A percentile compares a stretch with the other conserved stretches of the same genome.
These are phyloP conservation scores for Ecliptopera silaceata DNA, from an alignment of 2,888 invertebrate genomes.

Conservation along the genomic window DNA sequence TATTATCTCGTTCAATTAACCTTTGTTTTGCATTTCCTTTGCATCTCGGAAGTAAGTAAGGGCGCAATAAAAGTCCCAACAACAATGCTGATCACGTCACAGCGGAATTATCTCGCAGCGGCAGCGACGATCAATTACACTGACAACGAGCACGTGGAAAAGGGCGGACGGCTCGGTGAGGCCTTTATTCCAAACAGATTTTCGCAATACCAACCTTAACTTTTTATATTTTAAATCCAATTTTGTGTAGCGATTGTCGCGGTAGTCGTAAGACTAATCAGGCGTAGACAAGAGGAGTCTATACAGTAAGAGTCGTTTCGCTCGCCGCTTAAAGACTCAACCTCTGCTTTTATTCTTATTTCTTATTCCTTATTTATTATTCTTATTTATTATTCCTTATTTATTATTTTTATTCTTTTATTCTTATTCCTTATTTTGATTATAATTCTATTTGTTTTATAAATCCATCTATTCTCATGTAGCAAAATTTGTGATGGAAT, in stretches of 20 bases:
- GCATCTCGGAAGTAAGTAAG: constrained; percentile 56
- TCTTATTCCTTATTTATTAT: constrained; percentile 48
- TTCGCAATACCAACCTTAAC: constrained; percentile 49
- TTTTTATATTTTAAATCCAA: constrained; percentile 45
- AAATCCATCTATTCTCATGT: constrained; percentile 28
- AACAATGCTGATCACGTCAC: constrained; percentile 80
- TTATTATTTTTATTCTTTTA: constrained; percentile 46
- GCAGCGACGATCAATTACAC: constrained; percentile 77
- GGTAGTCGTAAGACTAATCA: constrained; percentile 60
- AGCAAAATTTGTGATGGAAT: constrained; percentile 19
- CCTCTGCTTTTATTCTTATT: constrained; percentile 52
- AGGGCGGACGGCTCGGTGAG: constrained; percentile 53
- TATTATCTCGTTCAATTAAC: constrained; percentile 60
- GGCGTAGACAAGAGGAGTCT: constrained; percentile 48
- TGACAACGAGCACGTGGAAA: constrained; percentile 72
- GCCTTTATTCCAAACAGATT: constrained; percentile 48
- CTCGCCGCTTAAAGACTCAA: constrained; percentile 52
- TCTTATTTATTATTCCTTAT: constrained; percentile 37
- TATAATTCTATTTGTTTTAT: constrained; percentile 18
- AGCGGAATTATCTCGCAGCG: constrained; percentile 74
- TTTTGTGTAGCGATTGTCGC: constrained; percentile 41
- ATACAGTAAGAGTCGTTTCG: constrained; percentile 50
- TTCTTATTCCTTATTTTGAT: constrained; percentile 34
- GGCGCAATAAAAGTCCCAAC: constrained; percentile 62
- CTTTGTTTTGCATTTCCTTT: constrained; percentile 68